A percentile compares a stretch with the other conserved stretches of the same genome.
Evolutionary conservation across 2,888 invertebrate species (phyloP).

Genomic region (Rhagophthalmus giganteus): DNA sequence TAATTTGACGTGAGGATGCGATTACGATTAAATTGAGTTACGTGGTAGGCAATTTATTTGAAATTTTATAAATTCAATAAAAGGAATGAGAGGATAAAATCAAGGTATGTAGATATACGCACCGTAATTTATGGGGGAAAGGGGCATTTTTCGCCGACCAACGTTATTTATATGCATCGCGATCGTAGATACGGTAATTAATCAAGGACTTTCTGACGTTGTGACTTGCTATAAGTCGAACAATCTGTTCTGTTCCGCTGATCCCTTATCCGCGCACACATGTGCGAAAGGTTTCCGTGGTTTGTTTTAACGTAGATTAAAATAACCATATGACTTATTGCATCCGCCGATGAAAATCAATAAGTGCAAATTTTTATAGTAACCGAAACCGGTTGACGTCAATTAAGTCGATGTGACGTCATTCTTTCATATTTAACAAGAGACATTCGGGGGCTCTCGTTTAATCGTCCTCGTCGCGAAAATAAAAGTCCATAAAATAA

Average conservation of each 20-base stretch:
- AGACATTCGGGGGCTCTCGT: no score
- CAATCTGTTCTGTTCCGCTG: neutral
- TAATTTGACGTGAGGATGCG: neutral
- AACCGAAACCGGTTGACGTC: no score
- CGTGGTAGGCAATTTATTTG: neutral
- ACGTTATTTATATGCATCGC: conserved; percentile 15
- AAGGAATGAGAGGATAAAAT: neutral
- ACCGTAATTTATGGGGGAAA: conserved; percentile 2
- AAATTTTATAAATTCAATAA: neutral
- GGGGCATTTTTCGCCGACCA: conserved; percentile 3
- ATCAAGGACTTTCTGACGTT: conserved; percentile 10
- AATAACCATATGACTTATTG: conserved; percentile 4
- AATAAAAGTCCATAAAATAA: no score
- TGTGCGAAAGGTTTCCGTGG: neutral
- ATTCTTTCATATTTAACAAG: no score
- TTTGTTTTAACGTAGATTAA: conserved; percentile 1
- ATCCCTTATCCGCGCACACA: conserved; percentile 4
- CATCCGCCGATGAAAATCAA: conserved; percentile 1
- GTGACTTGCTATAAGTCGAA: neutral
- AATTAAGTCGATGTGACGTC: no score
- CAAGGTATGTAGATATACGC: conserved; percentile 8
- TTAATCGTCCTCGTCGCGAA: no score
- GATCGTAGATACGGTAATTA: conserved; percentile 7
- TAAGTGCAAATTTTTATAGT: no score
- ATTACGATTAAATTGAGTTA: neutral